Conservation (phyloP, 1,140 invertebrate genomes). For the Drosophila truncata region DNA sequence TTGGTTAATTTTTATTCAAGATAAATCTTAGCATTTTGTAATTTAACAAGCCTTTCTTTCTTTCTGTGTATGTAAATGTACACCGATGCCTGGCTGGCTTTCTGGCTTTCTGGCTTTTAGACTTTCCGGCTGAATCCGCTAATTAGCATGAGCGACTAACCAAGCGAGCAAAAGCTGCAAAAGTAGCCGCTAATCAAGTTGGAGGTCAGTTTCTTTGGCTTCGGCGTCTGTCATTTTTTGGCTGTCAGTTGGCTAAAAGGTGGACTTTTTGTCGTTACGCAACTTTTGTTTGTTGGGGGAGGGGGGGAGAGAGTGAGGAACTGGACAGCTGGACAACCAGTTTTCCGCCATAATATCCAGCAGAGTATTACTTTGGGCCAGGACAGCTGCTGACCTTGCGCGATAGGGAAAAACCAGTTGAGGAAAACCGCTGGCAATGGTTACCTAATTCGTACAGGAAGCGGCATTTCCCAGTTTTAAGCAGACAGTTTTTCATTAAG, state of each 20-base stretch:
- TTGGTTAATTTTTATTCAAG: neutral
- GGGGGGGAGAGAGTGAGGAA: constrained; percentile 12
- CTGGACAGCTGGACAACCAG: constrained; percentile 27
- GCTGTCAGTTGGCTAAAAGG: constrained; percentile 11
- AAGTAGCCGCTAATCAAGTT: constrained; percentile 78
- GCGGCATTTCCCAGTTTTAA: constrained; percentile 4
- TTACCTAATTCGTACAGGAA: constrained; percentile 74
- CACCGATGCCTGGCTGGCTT: constrained; percentile 21
- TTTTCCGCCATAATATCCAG: constrained; percentile 18
- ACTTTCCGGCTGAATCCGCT: constrained; percentile 57
- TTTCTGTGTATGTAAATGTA: constrained; percentile 37
- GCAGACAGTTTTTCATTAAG: neutral
- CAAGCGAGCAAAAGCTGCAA: constrained; percentile 45
- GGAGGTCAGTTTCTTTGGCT: constrained; percentile 66
- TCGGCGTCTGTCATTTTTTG: constrained; percentile 20
- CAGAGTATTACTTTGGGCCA: constrained; percentile 29
- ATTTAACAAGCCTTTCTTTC: neutral
- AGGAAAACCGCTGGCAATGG: constrained; percentile 55
- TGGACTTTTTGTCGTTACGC: constrained; percentile 56
- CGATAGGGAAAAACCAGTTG: constrained; percentile 56
- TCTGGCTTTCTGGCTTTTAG: constrained; percentile 12
- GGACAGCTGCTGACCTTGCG: constrained; percentile 70
- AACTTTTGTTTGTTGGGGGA: constrained; percentile 37
- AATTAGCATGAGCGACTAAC: constrained; percentile 66
- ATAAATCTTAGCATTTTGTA: neutral